Conservation (phyloP, 23 tunicate genomes). For the Halocynthia aurantium region DNA sequence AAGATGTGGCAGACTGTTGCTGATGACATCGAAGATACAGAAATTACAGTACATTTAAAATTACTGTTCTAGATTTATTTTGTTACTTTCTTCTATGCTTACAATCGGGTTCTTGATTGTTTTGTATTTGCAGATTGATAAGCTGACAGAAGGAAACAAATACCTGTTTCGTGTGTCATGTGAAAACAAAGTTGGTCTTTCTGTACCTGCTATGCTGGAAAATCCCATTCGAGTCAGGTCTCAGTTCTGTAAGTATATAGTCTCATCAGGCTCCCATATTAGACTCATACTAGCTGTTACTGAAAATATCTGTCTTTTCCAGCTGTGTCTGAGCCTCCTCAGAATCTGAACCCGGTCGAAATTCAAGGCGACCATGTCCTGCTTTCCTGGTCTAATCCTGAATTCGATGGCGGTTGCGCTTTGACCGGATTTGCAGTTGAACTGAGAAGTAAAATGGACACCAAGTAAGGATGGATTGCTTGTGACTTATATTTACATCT, state of each 20-base stretch:
- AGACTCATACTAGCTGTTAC: too few relatives aligned
- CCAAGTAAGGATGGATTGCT: neutral
- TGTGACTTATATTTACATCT: too few relatives aligned
- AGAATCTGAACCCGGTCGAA: neutral
- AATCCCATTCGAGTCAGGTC: constrained; percentile 23
- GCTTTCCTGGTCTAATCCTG: constrained; percentile 26
- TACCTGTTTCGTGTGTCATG: constrained; percentile 35
- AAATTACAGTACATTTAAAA: neutral
- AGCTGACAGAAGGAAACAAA: constrained; percentile 13
- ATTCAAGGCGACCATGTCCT: constrained; percentile 6
- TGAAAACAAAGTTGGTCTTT: constrained; percentile 27
- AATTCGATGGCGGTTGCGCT: constrained; percentile 23
- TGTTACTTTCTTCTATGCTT: too few relatives aligned
- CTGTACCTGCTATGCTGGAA: constrained; percentile 17
- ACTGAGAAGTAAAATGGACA: constrained; percentile 20
- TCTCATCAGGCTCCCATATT: too few relatives aligned
- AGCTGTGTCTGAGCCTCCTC: constrained; percentile 1
- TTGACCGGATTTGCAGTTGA: constrained; percentile 27
- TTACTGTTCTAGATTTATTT: too few relatives aligned
- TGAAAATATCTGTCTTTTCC: too few relatives aligned
- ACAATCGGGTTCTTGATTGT: neutral
- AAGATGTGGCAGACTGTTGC: constrained; percentile 26
- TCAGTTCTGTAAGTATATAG: constrained; percentile 19
- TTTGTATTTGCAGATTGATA: neutral
- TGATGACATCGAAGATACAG: constrained; percentile 7